Evolutionary conservation across 2,797 vertebrate genomes (phyloP).

Genomic region (Pelodytes ibericus): DNA sequence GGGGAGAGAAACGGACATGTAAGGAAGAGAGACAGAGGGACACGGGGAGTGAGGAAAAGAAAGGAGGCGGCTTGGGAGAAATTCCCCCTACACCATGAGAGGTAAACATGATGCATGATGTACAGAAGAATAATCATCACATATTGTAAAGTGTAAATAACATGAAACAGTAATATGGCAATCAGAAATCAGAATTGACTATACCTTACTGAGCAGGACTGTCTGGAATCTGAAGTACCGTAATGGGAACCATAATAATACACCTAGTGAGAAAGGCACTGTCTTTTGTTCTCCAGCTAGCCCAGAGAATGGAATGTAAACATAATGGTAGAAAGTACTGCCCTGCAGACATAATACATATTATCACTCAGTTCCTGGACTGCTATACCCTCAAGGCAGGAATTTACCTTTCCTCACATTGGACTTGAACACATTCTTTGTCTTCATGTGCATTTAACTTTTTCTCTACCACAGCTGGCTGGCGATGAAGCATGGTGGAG

Average conservation of each 20-base stretch:
- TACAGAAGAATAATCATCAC: conserved; percentile 15
- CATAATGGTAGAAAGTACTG: conserved; percentile 9
- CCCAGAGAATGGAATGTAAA: conserved; percentile 30
- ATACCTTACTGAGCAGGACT: not conserved
- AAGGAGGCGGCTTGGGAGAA: not conserved
- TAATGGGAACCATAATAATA: no score
- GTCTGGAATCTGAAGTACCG: conserved; percentile 17
- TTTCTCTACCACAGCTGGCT: not conserved
- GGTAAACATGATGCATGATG: conserved; percentile 9
- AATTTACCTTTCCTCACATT: conserved; percentile 11
- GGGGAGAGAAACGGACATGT: no score
- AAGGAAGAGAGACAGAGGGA: no score
- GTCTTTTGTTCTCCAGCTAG: conserved; percentile 3
- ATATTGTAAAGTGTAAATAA: conserved; percentile 6
- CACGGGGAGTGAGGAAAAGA: no score
- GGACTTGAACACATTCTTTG: not conserved
- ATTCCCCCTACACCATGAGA: conserved; percentile 19
- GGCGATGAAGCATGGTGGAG: not conserved
- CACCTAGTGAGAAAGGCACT: not conserved
- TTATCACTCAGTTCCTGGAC: conserved; percentile 3
- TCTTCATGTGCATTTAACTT: not conserved
- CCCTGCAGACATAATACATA: conserved; percentile 21
- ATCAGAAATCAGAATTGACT: not conserved
- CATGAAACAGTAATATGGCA: not conserved
- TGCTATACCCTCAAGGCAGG: not conserved